phyloP scores from a whole-genome alignment of 2,113 vertebrate species.

The Ctenodactylus gundi region DNA sequence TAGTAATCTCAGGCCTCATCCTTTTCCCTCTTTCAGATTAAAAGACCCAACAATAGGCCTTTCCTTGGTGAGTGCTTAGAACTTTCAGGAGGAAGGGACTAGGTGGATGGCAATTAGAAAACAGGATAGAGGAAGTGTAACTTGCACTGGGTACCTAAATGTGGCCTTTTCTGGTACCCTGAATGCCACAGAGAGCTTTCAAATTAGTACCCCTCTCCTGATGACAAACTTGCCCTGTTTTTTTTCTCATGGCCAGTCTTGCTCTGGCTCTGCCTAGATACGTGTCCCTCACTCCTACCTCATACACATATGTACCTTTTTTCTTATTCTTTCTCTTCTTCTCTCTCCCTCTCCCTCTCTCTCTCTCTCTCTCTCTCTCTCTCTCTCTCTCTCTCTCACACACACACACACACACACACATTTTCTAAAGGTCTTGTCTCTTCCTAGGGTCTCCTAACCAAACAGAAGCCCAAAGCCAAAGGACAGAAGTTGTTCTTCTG shows the following conservation, averaged over 20 bases:
- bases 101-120: not conserved
- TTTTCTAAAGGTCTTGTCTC: not conserved
- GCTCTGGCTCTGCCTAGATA: not conserved
- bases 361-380: too few relatives aligned
- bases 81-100: not conserved
- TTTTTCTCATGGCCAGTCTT: not conserved
- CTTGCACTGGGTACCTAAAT: not conserved
- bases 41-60: not conserved
- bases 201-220: not conserved
- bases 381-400: too few relatives aligned
- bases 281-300: not conserved
- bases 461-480: not conserved
- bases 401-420: not conserved
- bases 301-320: not conserved
- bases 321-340: too few relatives aligned
- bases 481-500: not conserved
- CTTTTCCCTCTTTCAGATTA: not conserved
- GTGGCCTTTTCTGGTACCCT: not conserved
- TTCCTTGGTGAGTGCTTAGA: not conserved
- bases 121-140: not conserved
- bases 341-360: too few relatives aligned
- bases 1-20: not conserved
- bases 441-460: not conserved
- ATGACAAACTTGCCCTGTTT: not conserved
- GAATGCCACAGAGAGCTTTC: not conserved